Conservation (phyloP, 37 sponge, comb jelly and placozoan species). For the Beroe forskalii region DNA sequence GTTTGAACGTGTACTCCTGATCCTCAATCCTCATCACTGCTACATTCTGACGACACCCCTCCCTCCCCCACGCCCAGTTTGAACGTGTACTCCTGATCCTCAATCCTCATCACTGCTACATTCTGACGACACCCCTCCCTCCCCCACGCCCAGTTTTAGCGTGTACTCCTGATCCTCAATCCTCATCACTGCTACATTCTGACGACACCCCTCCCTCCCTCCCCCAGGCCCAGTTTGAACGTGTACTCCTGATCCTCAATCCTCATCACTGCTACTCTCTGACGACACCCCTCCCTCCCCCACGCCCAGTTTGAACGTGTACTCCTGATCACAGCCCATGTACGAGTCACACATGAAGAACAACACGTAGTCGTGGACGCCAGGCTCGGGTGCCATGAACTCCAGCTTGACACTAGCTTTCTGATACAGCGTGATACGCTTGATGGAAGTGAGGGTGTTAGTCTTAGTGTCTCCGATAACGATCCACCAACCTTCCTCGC, state of each 20-base stretch:
- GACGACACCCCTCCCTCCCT: too few relatives aligned
- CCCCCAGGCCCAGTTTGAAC: too few relatives aligned
- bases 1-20: conserved; percentile 87
- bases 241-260: neutral
- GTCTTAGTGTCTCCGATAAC: conserved; percentile 91
- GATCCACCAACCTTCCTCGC: conserved; percentile 99
- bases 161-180: too few relatives aligned
- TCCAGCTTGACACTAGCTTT: conserved; percentile 91
- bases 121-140: too few relatives aligned
- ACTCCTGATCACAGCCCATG: conserved; percentile 99
- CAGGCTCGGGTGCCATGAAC: conserved; percentile 86
- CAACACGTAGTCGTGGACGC: conserved; percentile 82
- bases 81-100: conserved; percentile 96
- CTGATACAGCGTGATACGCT: conserved; percentile 86
- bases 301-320: conserved; percentile 78
- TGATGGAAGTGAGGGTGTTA: conserved; percentile 91
- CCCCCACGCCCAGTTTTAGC: too few relatives aligned
- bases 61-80: conserved; percentile 70
- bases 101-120: too few relatives aligned
- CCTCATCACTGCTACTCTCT: conserved; percentile 21
- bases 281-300: conserved; percentile 64
- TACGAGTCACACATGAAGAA: conserved; percentile 99
- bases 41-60: conserved; percentile 45
- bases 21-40: conserved; percentile 68
- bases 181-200: too few relatives aligned